Evolutionary conservation across 2,888 invertebrate species (phyloP), one percentile per base, ranked within the genome.

Genomic region (Trichacis sp.): DNA sequence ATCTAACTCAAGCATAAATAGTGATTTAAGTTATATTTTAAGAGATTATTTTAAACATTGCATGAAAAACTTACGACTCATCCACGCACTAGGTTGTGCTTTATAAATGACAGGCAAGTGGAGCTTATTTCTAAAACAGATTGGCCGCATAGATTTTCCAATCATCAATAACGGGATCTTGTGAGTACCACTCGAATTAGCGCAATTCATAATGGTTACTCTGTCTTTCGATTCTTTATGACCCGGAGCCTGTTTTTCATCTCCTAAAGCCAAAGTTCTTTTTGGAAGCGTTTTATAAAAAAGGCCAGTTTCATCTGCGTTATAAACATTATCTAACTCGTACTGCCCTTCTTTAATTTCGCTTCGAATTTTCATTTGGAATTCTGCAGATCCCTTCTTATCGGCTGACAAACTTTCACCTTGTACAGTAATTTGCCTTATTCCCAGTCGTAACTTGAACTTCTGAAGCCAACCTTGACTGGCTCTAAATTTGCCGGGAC

Each of bases 321-420:
- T 24, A 24, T 24, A 24, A 5, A 24, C 24, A 24, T 24, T 24
- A 8, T 24, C 24, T 5, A 24, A 8, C 3, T 24, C 24, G 24
- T 24, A 24, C 24, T 24, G 24, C 24, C 24, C 6, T 19, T 45
- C 19, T 15, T 6, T 24, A 1, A 45, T 5, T 14, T 20, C n/a
- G 4, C 18, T 45, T 6, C 3, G 5, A n/a, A 18, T 45, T 45
- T 17, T 18, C 5, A 20, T 12, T 15, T 18, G 46, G 11, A 17
- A 45, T 14, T n/a, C 46, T 11, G 18, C 17, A 14, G 19, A 17
- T 18, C 6, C 46, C 1, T 45, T 12, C n/a, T 17, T 2, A 45
- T 45, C 46, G 5, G 46, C 46, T 9, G 46, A 45, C n/a, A 15
- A 17, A 14, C 15, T 9, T 45, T 45, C 19, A 4, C 46, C 46